These are phyloP conservation scores for Lichenostomus cassidix DNA, from an alignment of 2,113 vertebrate genomes.

Conservation along the genomic window DNA sequence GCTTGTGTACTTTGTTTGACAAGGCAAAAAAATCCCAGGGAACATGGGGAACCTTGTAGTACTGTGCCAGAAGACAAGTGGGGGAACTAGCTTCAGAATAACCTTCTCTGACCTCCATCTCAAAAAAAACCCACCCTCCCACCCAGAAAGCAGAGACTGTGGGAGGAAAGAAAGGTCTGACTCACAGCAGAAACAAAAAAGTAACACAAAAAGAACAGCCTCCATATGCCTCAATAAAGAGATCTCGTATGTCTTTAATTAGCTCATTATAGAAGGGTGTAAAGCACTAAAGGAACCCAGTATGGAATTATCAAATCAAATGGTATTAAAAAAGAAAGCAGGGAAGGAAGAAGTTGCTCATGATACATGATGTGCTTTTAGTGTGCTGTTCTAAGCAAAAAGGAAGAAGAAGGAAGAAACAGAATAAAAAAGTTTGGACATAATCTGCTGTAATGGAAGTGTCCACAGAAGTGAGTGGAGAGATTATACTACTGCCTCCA, in stretches of 20 bases:
- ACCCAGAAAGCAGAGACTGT: neutral
- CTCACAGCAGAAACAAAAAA: constrained; percentile 35
- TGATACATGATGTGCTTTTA: neutral
- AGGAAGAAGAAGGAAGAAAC: neutral
- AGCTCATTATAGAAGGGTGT: neutral
- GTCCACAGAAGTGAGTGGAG: neutral
- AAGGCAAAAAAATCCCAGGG: neutral
- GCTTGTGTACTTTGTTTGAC: neutral
- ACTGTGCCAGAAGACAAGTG: neutral
- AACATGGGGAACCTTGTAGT: neutral
- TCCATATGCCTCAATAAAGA: neutral
- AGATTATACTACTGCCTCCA: neutral
- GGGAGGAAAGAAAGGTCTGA: constrained; percentile 25
- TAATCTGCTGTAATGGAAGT: neutral
- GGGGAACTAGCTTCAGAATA: neutral
- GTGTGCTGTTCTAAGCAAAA: neutral
- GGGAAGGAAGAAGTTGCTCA: neutral
- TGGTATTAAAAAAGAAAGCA: neutral
- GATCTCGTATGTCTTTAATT: neutral
- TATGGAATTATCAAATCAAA: constrained; percentile 24
- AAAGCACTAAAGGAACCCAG: neutral
- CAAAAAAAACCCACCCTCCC: neutral
- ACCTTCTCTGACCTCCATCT: neutral
- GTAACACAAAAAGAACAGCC: neutral
- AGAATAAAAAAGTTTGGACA: neutral